Evolutionary conservation across 2,888 invertebrate genomes (phyloP).

Genomic region (Cheilosia scutellata): DNA sequence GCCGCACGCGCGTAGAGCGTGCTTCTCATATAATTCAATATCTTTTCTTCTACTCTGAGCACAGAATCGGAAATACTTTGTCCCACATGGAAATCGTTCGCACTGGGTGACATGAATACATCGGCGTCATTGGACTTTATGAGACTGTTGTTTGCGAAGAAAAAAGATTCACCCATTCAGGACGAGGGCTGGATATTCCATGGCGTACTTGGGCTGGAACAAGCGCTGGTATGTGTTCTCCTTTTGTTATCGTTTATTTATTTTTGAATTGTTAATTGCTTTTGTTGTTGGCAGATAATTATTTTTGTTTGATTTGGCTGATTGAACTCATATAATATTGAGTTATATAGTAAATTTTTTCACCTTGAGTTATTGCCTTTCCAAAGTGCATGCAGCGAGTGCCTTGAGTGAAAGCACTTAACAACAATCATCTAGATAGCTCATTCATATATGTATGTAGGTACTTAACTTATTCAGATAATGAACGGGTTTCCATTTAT

Average conservation of each 20-base stretch:
- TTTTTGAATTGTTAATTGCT: slow-evolving; percentile 25
- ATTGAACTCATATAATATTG: no score
- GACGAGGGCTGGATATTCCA: slow-evolving; percentile 82
- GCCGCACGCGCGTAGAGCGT: slow-evolving; percentile 26
- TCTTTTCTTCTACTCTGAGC: slow-evolving; percentile 3
- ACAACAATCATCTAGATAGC: slow-evolving; percentile 38
- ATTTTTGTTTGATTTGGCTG: not conserved
- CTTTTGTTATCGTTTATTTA: slow-evolving; percentile 4
- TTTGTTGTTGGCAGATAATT: not conserved
- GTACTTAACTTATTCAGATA: not conserved
- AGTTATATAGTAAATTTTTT: slow-evolving; percentile 1
- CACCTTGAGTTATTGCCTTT: slow-evolving; percentile 56
- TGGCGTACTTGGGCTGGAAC: slow-evolving; percentile 81
- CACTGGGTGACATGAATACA: slow-evolving; percentile 81
- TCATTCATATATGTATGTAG: slow-evolving; percentile 12
- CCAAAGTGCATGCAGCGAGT: not conserved
- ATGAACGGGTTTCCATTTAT: slow-evolving; percentile 23
- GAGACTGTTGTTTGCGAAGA: slow-evolving; percentile 82
- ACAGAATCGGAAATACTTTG: slow-evolving; percentile 81
- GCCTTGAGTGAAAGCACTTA: slow-evolving; percentile 48
- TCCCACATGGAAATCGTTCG: slow-evolving; percentile 81
- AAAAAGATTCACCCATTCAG: slow-evolving; percentile 80
- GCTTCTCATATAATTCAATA: slow-evolving; percentile 38
- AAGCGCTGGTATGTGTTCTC: slow-evolving; percentile 78
- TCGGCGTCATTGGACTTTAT: slow-evolving; percentile 81